Conservation (phyloP, 2,113 vertebrate genomes). For the Pipa parva region DNA sequence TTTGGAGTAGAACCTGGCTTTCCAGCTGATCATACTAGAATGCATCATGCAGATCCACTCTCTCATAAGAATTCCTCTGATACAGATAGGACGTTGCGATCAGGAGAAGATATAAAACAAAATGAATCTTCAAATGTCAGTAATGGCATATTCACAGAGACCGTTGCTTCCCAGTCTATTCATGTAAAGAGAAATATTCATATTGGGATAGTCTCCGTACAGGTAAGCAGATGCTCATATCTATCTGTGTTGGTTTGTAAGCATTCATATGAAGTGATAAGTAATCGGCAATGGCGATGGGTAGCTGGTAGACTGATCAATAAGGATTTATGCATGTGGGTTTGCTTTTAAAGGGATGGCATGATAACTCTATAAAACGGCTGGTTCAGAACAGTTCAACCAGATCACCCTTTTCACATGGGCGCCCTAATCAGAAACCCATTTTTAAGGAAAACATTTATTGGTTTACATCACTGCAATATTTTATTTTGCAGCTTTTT, state of each 20-base stretch:
- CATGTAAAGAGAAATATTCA: conserved; percentile 1
- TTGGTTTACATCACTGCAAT: no score
- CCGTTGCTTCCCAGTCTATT: background rate
- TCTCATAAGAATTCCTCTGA: background rate
- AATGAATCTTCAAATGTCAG: background rate
- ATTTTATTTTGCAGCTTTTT: no score
- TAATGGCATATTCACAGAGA: background rate
- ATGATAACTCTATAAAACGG: no score
- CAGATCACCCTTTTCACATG: no score
- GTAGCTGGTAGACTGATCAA: no score
- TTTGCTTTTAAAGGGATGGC: no score
- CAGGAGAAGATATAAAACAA: background rate
- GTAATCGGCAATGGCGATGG: no score
- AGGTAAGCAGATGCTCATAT: conserved; percentile 53
- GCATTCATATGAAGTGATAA: background rate
- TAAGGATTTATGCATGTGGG: no score
- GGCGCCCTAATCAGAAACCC: no score
- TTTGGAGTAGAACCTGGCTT: background rate
- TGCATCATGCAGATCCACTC: background rate
- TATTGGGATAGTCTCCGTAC: conserved; percentile 49
- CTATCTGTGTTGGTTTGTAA: background rate
- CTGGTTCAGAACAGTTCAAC: no score
- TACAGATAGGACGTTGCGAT: background rate
- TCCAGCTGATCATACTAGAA: background rate
- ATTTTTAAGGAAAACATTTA: no score